Percentiles rank a stretch among this genome's conserved stretches.
Conservation (phyloP, 2,797 vertebrate species). For the Leptatherina wallacei region DNA sequence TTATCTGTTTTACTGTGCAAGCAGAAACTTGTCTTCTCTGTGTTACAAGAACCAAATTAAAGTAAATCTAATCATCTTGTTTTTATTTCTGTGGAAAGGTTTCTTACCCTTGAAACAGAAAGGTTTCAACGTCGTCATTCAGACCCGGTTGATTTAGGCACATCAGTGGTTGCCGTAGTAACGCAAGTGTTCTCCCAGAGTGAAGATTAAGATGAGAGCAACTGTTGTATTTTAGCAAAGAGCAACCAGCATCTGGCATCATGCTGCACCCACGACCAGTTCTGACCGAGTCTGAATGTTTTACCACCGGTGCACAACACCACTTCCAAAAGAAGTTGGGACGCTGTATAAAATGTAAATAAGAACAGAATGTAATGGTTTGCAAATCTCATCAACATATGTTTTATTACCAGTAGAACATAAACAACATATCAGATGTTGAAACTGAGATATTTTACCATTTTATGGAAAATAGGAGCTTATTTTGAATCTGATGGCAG, state of each 20-base stretch:
- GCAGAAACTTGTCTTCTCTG: not conserved
- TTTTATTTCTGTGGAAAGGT: not conserved
- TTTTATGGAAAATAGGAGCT: too few species aligned
- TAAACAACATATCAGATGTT: too few species aligned
- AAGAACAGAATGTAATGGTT: too few species aligned
- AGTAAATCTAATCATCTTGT: not conserved
- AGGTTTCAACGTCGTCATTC: conserved; percentile 1
- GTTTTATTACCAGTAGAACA: too few species aligned
- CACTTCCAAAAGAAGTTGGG: too few species aligned
- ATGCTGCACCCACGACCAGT: not conserved
- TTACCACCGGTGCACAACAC: not conserved
- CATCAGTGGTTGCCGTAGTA: not conserved
- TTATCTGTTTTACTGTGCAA: not conserved
- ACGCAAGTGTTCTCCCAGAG: not conserved
- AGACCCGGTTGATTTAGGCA: conserved; percentile 1
- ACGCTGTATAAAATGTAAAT: too few species aligned
- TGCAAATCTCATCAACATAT: too few species aligned
- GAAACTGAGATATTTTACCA: too few species aligned
- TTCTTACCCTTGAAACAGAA: conserved; percentile 8
- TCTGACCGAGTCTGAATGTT: not conserved
- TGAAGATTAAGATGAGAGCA: not conserved
- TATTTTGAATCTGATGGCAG: too few species aligned
- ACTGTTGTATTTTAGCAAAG: not conserved
- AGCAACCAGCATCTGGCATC: not conserved
- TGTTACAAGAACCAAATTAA: not conserved